phyloP scores from a whole-genome alignment of 2,797 vertebrate species.

The Myotis myotis region DNA sequence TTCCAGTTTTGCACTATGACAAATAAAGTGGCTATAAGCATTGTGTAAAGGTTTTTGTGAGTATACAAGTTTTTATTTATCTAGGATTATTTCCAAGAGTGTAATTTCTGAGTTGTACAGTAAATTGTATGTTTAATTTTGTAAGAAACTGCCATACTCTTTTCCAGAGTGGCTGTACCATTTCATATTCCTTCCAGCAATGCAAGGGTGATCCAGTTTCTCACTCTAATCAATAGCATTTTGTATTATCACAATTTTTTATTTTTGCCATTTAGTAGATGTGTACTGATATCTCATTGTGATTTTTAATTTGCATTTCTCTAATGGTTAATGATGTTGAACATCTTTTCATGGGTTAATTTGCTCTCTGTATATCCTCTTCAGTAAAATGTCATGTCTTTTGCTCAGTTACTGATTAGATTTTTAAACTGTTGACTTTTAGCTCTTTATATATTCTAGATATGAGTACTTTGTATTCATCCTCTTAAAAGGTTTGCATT shows the following conservation, averaged over 20 bases:
- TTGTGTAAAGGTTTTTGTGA: background rate
- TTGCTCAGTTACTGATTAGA: background rate
- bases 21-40: background rate
- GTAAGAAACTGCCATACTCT: background rate
- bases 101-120: background rate
- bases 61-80: constrained; percentile 16
- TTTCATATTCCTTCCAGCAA: background rate
- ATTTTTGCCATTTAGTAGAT: constrained; percentile 19
- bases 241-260: background rate
- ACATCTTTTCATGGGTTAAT: background rate
- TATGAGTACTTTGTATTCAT: constrained; percentile 9
- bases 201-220: background rate
- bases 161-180: background rate
- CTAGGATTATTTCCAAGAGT: constrained; percentile 16
- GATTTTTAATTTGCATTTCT: background rate
- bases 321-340: background rate
- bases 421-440: background rate
- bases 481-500: background rate
- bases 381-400: background rate
- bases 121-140: background rate
- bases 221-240: background rate
- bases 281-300: background rate
- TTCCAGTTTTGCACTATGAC: background rate
- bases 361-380: background rate
- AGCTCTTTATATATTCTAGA: background rate